Conservation (phyloP, 2,797 vertebrate genomes). For the Sciurus carolinensis region DNA sequence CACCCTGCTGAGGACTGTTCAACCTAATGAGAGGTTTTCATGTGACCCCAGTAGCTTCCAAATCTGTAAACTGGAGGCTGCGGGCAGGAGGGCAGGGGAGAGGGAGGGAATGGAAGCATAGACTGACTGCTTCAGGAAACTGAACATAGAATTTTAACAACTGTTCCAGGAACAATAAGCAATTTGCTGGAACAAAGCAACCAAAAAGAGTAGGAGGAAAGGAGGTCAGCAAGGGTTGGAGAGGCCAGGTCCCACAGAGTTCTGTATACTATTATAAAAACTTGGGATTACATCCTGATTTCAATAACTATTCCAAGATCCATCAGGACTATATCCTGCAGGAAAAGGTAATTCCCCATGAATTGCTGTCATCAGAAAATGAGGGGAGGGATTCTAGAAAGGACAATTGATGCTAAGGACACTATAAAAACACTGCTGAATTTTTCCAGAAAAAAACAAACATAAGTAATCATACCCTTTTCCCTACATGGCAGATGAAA, state of each 20-base stretch:
- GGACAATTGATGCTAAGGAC: not conserved
- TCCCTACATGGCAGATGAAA: not conserved
- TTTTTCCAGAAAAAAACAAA: slow-evolving; percentile 38
- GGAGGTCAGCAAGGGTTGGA: not conserved
- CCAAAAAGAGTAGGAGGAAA: not conserved
- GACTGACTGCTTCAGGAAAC: not conserved
- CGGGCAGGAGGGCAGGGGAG: not conserved
- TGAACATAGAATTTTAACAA: not conserved
- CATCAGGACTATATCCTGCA: too few relatives aligned
- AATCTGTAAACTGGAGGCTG: not conserved
- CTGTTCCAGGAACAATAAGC: not conserved
- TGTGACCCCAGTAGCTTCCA: not conserved
- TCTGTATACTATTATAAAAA: fast-evolving
- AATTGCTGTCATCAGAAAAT: not conserved
- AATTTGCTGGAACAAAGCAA: not conserved
- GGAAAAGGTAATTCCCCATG: fast-evolving
- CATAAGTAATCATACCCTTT: not conserved
- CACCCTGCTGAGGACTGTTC: not conserved
- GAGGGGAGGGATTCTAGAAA: not conserved
- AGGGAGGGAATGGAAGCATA: not conserved
- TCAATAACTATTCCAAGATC: not conserved
- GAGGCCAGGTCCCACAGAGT: not conserved
- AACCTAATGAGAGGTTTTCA: not conserved
- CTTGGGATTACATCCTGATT: not conserved
- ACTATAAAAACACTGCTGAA: not conserved